Evolutionary conservation across 2,113 vertebrate species (phyloP), one percentile per base, ranked within the genome.

Genomic region (Pimephales promelas): DNA sequence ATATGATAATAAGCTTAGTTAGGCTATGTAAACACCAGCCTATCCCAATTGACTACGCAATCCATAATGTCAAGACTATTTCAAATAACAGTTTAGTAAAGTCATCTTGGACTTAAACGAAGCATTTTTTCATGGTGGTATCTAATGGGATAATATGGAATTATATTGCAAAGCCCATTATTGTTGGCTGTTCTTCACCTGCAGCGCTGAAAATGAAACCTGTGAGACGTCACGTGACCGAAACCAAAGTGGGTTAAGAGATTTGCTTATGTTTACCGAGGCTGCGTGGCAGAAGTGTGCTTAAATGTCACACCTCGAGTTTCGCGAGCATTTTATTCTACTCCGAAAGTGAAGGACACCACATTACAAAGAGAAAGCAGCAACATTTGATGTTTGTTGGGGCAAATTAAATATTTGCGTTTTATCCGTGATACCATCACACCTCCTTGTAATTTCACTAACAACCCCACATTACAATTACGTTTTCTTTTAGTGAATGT

Each of bases 211-310:
- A 52, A 68, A 83, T 77, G 66, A 84, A 77, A 76, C 77, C 49
- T 2, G 59, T 47, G 1, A 47, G 47, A 22, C 2, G 6, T 71
- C 86, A 87, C 34, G 45, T 87, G 86, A 87, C 86, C 73, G 86
- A 87, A 72, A 87, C 86, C 31, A 8, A 20, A 31, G 3, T 62
- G 61, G 52, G 70, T 54, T 71, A 78, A 56, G 2, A 71, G 40
- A 22, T 26, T 87, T 87, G 86, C 83, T 57, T 76, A 79, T 79
- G 56, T 75, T 81, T 81, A 61, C 28, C 31, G 66, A 80, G 54
- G 18, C 57, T 80, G 66, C 24, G 11, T 11, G 73, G 28, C 24
- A 10, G 26, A 79, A 61, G 77, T 59, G 8, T 75, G 13, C 34
- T 20, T 54, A 1, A 56, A n/a, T 59, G 28, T 14, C 31, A 34